phyloP scores from a whole-genome alignment of 53 echinoderm and acorn worm genomes.

The Apostichopus leukothele region DNA sequence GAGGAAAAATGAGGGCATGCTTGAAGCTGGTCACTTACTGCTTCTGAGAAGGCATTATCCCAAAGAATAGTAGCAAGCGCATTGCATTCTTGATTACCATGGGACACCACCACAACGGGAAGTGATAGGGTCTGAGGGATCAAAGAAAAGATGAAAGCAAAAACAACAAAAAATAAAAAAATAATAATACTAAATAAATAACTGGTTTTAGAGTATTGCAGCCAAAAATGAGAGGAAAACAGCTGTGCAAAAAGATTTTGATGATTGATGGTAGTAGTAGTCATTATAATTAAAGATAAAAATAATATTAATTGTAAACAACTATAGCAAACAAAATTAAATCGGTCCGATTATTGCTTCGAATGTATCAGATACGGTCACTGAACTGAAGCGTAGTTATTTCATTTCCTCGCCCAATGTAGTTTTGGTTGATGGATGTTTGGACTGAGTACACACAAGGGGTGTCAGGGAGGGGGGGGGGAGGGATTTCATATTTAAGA shows the following conservation, averaged over 20 bases:
- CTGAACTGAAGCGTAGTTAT: neutral
- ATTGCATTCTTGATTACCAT: conserved; percentile 99
- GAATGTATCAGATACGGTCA: neutral
- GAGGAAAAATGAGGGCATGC: conserved; percentile 43
- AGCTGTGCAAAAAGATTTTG: conserved; percentile 50
- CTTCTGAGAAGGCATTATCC: conserved; percentile 98
- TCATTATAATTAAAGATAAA: neutral
- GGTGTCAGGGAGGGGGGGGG: no score
- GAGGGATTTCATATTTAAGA: no score
- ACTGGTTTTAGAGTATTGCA: conserved; percentile 11
- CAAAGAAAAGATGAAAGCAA: conserved; percentile 33
- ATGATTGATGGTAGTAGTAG: neutral
- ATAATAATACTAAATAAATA: neutral
- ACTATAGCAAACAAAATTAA: neutral
- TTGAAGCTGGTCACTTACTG: conserved; percentile 78
- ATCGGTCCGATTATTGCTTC: neutral
- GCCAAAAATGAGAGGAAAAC: conserved; percentile 39
- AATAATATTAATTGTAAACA: neutral
- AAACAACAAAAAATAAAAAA: conserved; percentile 12
- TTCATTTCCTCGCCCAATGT: neutral
- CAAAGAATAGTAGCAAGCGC: conserved; percentile 98
- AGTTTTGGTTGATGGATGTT: no score
- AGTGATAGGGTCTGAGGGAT: conserved; percentile 80
- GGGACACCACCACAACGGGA: conserved; percentile 99
- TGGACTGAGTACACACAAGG: no score